Evolutionary conservation across 2,888 invertebrate species (phyloP), one percentile per base, ranked within the genome.

Genomic region (Phyllotreta cruciferae): DNA sequence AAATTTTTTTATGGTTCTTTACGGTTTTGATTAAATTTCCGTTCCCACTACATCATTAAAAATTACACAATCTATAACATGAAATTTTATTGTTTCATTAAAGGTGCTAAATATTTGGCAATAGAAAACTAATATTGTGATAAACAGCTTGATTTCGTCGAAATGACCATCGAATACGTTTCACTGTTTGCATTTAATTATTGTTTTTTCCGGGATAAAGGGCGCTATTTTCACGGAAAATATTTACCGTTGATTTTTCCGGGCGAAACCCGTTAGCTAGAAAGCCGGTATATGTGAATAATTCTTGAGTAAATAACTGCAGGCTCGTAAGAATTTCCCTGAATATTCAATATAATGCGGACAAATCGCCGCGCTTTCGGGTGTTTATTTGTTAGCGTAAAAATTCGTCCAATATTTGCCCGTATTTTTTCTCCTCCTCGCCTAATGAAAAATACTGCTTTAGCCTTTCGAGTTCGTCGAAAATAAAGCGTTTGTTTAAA

Each of bases 141-240:
- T 24, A 24, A 24, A 24, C 1, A 24, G 24, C 47, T 34, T 49
- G 39, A 49, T 58, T 52, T 36, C 14, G 11, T 10, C 14, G 42
- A 42, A 58, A 58, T 42, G 52, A 36, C 58, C 58, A 42, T 34
- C 34, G 35, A 52, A 42, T 50, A 50, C n/a, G 38, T 36, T 9
- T 35, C 37, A 36, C 38, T 58, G 58, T 58, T 58, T 58, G 58
- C 58, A 52, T 58, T 58, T 58, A 58, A 58, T 58, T 58, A 58
- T 42, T 24, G 24, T 24, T 24, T 50, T 58, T 52, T 42, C 14
- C 8, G 52, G 47, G 36, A 58, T 52, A 58, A 58, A 58, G 41
- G 42, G 14, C 50, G 58, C 13, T 58, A 50, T 58, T 58, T 58
- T 58, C 41, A 39, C 24, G 58, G 10, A 36, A 58, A 58, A 58